phyloP scores from a whole-genome alignment of 2,888 invertebrate genomes.

The Chironomus riparius region DNA sequence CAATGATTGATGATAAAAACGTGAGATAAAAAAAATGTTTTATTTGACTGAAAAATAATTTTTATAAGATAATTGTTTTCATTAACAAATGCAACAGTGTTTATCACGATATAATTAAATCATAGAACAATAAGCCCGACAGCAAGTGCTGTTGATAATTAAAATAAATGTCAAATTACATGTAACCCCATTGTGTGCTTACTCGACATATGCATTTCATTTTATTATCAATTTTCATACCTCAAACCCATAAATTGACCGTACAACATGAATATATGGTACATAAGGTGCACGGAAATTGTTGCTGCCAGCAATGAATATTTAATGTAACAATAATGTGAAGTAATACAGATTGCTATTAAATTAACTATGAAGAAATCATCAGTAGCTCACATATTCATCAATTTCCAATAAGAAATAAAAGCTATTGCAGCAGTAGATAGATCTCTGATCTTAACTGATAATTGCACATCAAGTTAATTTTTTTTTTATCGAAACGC shows the following conservation, averaged over 20 bases:
- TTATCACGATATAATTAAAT: not conserved
- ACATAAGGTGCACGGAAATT: too few species aligned
- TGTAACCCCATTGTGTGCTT: not conserved
- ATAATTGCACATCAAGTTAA: not conserved
- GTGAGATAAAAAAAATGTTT: too few species aligned
- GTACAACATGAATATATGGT: too few species aligned
- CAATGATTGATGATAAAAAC: too few species aligned
- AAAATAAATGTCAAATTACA: constrained; percentile 20
- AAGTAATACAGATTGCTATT: too few species aligned
- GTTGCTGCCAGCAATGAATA: too few species aligned
- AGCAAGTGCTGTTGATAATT: not conserved
- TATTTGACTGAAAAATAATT: too few species aligned
- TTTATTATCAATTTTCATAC: too few species aligned
- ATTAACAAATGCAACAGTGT: not conserved
- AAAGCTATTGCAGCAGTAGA: not conserved
- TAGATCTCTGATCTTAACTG: not conserved
- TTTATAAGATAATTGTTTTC: not conserved
- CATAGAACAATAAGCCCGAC: not conserved
- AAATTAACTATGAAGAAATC: not conserved
- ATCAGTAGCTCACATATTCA: not conserved
- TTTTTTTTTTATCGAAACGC: not conserved
- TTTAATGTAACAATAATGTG: too few species aligned
- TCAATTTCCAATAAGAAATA: not conserved
- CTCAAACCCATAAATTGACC: too few species aligned
- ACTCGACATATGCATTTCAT: too few species aligned